phyloP scores from a whole-genome alignment of 2,113 vertebrate genomes.

The Coryphaenoides rupestris region DNA sequence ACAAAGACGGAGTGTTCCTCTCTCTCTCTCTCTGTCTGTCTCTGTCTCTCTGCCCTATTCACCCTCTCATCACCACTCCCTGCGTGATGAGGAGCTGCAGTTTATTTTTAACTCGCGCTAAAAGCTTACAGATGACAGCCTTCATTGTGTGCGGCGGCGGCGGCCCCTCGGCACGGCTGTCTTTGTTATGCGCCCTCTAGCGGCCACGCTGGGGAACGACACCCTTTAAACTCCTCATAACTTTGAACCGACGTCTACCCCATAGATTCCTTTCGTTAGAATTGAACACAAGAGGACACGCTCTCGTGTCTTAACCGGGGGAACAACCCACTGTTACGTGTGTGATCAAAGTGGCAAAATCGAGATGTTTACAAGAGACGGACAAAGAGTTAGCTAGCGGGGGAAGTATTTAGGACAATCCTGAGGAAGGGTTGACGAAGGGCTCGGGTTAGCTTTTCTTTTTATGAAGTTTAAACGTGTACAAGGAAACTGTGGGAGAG shows the following conservation, averaged over 20 bases:
- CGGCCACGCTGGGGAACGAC: slow-evolving; percentile 37
- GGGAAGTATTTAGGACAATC: neutral
- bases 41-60: slow-evolving; percentile 35
- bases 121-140: slow-evolving; percentile 64
- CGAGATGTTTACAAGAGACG: neutral
- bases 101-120: slow-evolving; percentile 68
- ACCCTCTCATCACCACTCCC: slow-evolving; percentile 51
- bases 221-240: slow-evolving; percentile 47
- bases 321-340: slow-evolving; percentile 19
- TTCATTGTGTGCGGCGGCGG: slow-evolving; percentile 45
- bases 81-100: slow-evolving; percentile 20
- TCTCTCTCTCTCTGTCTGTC: slow-evolving; percentile 14
- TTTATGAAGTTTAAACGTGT: neutral
- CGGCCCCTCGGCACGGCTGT: slow-evolving; percentile 8
- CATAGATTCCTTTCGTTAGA: slow-evolving; percentile 45
- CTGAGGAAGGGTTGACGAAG: too few species aligned
- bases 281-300: slow-evolving; percentile 30
- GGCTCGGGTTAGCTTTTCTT: too few species aligned
- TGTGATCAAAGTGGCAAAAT: slow-evolving; percentile 6
- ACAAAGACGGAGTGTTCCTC: slow-evolving; percentile 5
- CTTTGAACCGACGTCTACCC: slow-evolving; percentile 44
- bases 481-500: too few species aligned
- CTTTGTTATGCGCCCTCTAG: slow-evolving; percentile 50
- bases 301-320: slow-evolving; percentile 52
- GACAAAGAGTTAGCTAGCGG: neutral